Conservation (phyloP, 1,140 invertebrate genomes). For the Whitmania pigra region DNA sequence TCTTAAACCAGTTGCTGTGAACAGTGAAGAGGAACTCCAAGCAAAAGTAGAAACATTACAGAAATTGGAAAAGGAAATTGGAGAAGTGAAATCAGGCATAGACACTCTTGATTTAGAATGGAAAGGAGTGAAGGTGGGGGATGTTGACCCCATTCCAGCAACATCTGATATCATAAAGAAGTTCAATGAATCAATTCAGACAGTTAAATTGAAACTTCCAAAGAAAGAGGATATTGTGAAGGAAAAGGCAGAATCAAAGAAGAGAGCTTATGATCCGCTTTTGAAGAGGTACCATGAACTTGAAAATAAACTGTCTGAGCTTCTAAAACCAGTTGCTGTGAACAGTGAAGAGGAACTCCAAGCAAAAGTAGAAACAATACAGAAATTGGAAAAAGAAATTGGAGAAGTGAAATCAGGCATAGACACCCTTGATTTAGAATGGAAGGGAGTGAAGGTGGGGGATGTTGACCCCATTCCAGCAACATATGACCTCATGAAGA, state of each 20-base stretch:
- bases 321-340: not conserved
- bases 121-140: too few relatives aligned
- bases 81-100: not conserved
- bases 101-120: too few relatives aligned
- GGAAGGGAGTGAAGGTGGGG: not conserved
- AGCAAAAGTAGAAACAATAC: not conserved
- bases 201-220: too few relatives aligned
- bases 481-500: not conserved
- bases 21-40: slow-evolving; percentile 6
- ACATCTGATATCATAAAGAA: too few relatives aligned
- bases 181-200: too few relatives aligned
- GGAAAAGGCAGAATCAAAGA: not conserved
- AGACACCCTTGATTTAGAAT: not conserved
- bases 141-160: too few relatives aligned
- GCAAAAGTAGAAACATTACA: not conserved
- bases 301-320: not conserved
- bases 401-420: not conserved
- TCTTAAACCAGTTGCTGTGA: not conserved
- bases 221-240: too few relatives aligned
- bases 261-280: not conserved
- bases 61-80: slow-evolving; percentile 10
- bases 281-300: not conserved
- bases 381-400: slow-evolving; percentile 8
- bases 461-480: not conserved
- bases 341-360: too few relatives aligned